phyloP scores from a whole-genome alignment of 2,113 vertebrate species.

The Phalacrocorax brasilianus region DNA sequence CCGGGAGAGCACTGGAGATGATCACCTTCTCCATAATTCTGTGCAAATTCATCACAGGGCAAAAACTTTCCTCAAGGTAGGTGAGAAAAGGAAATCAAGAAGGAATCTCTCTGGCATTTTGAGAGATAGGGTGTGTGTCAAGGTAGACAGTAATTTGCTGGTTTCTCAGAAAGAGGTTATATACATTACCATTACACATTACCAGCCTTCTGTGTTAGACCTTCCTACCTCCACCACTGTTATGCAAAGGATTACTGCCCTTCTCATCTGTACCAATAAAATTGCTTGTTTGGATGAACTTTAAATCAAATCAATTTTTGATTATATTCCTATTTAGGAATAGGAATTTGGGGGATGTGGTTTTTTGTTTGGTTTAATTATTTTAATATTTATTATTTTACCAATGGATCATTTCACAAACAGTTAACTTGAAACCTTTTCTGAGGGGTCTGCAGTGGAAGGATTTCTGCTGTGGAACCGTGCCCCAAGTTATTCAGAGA shows the following conservation, averaged over 20 bases:
- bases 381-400: neutral
- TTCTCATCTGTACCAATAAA: neutral
- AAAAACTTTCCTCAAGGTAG: neutral
- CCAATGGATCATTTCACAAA: neutral
- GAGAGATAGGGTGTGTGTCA: neutral
- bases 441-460: neutral
- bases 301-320: neutral
- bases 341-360: accelerated
- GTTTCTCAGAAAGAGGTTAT: neutral
- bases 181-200: neutral
- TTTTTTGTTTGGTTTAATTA: neutral
- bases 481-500: neutral
- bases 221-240: neutral
- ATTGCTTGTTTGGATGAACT: neutral
- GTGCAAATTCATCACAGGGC: neutral
- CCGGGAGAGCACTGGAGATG: neutral
- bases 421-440: neutral
- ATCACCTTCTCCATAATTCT: neutral
- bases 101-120: neutral
- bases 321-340: neutral
- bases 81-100: neutral
- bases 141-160: neutral
- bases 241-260: neutral
- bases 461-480: neutral
- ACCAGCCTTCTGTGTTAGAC: neutral